Conservation (phyloP, 2,888 invertebrate species). For the Patella depressa region DNA sequence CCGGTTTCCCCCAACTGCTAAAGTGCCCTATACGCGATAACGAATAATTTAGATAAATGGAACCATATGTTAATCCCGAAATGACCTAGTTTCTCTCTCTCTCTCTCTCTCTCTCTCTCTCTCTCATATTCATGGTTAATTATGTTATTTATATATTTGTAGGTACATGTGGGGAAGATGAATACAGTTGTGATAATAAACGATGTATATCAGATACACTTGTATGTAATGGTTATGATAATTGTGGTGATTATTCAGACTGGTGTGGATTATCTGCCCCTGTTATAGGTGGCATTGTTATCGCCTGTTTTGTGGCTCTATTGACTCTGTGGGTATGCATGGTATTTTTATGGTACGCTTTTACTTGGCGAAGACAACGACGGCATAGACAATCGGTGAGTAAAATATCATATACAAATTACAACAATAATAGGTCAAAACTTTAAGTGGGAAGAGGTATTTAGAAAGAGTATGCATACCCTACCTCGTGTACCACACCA, state of each 20-base stretch:
- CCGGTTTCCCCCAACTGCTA: too few species aligned
- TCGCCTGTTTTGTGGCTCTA: constrained; percentile 11
- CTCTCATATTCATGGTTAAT: too few species aligned
- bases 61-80: too few species aligned
- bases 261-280: constrained; percentile 11
- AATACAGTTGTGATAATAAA: not conserved
- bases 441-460: too few species aligned
- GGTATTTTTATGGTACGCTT: constrained; percentile 16
- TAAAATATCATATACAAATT: not conserved
- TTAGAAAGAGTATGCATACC: too few species aligned
- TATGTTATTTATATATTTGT: not conserved
- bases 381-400: not conserved
- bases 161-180: not conserved
- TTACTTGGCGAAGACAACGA: not conserved
- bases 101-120: too few species aligned
- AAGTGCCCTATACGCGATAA: too few species aligned
- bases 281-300: constrained; percentile 19
- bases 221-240: constrained; percentile 9
- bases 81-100: too few species aligned
- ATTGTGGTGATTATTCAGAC: constrained; percentile 14
- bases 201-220: constrained; percentile 1
- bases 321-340: constrained; percentile 12
- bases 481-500: too few species aligned
- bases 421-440: too few species aligned
- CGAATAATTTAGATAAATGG: too few species aligned